A percentile compares a stretch with the other conserved stretches of the same genome.
phyloP scores from a whole-genome alignment of 1,140 invertebrate species.

The Alviniconcha marisindica region DNA sequence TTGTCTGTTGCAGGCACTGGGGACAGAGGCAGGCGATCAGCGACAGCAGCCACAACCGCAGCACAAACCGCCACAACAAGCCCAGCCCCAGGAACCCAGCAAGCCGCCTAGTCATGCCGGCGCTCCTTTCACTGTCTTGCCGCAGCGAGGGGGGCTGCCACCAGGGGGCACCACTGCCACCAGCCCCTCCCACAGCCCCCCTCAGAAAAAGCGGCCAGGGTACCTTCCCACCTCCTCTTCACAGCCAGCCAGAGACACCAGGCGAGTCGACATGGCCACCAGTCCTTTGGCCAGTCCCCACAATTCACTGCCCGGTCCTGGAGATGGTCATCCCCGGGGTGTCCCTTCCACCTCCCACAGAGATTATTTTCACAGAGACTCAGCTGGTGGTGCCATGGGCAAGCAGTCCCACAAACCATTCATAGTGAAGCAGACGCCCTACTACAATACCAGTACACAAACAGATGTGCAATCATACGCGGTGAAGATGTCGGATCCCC shows the following conservation, averaged over 20 bases:
- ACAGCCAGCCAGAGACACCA: neutral
- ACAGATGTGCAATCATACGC: slow-evolving; percentile 57
- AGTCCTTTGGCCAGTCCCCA: slow-evolving; percentile 38
- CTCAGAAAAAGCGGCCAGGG: neutral
- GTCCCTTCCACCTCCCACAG: neutral
- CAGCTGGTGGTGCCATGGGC: neutral
- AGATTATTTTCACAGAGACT: neutral
- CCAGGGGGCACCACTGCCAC: neutral
- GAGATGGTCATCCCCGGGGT: neutral
- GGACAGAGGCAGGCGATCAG: neutral
- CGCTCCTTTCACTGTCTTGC: neutral
- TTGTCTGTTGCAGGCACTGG: slow-evolving; percentile 22
- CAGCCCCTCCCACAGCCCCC: neutral
- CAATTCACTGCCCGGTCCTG: neutral
- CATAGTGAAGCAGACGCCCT: slow-evolving; percentile 64
- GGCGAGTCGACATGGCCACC: slow-evolving; percentile 33
- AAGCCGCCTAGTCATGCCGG: neutral
- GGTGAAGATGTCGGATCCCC: slow-evolving; percentile 44
- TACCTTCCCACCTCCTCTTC: neutral
- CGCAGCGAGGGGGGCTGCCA: no score
- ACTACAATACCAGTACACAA: slow-evolving; percentile 73
- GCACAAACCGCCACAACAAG: neutral
- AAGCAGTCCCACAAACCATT: slow-evolving; percentile 26
- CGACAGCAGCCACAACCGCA: neutral
- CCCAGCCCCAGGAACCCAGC: neutral